Base-by-base conservation (phyloP, 2,797 vertebrate species). In the Pseudotriccus pelzelni region DNA sequence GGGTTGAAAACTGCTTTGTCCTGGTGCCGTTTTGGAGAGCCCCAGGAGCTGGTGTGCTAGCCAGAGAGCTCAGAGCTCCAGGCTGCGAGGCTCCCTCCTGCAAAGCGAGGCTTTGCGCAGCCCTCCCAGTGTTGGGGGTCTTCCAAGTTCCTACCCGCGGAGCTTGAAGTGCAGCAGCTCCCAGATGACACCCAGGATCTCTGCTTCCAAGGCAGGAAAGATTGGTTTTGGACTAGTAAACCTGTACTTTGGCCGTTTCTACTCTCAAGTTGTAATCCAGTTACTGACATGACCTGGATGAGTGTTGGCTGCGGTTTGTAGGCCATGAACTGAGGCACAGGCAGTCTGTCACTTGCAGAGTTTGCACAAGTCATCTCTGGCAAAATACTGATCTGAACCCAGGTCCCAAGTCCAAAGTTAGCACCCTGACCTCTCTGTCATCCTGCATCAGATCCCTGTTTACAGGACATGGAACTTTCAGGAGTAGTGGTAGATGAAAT, bases 351-450 rank as follows among this genome's bases (percentile, higher is more conserved):
- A 14, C 58, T 76, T 30, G 37, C 17, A 14, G 19, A 56, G 32
- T 53, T 89, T 64, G 41, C 30, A 8, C 37, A 60, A 67, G 49
- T 66, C 9, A 16, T 41, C 19, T 67, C 72, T 89, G 82, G 56
- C 83, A 64, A 63, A 92, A 70, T 14, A 59, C 41, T 16, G 44
- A 1, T 44, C n/a, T 92, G 67, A 72, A 79, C 79, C 55, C 28
- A 5, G 66, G 73, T 91, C 74, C 63, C 27, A 66, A 90, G 93
- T 94, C 83, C 55, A 53, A 13, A 76, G 87, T 84, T 79, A 77
- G 63, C 60, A 68, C 80, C 72, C 41, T 92, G 89, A 74, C 82
- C 87, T 81, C 74, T 74, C 74, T 58, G 6, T 87, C 87, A 14
- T 75, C 28, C 37, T 58, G 0, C 32, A 15, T 55, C 55, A 66